Percentiles rank a stretch among this genome's conserved stretches.
Conservation (phyloP, 2,888 invertebrate genomes). For the Agrochola macilenta region DNA sequence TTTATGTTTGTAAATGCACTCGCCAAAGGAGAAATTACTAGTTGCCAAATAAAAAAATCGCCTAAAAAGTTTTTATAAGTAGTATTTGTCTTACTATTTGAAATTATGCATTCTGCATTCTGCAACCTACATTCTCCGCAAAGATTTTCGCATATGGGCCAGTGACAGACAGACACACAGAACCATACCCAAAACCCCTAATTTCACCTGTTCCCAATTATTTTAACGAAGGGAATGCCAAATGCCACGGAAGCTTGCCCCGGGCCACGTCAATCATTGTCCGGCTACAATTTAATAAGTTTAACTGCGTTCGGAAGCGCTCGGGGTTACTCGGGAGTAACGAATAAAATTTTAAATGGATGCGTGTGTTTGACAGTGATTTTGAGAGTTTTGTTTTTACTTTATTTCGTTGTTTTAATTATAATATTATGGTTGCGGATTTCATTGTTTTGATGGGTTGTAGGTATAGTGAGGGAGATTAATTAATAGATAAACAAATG, state of each 20-base stretch:
- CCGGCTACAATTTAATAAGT: conserved; percentile 43
- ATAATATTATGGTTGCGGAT: not conserved
- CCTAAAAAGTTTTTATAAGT: too few relatives aligned
- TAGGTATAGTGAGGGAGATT: too few relatives aligned
- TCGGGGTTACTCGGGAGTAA: conserved; percentile 9
- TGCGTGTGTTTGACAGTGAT: conserved; percentile 41
- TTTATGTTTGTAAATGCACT: too few relatives aligned
- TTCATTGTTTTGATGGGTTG: conserved; percentile 5
- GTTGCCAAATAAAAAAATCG: too few relatives aligned
- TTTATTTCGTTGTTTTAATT: conserved; percentile 23
- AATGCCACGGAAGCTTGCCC: conserved; percentile 30
- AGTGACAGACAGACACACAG: not conserved
- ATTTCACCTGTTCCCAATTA: conserved; percentile 11
- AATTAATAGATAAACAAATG: too few relatives aligned
- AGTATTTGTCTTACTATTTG: not conserved
- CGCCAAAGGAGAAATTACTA: too few relatives aligned
- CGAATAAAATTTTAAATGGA: conserved; percentile 50
- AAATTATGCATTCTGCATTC: too few relatives aligned
- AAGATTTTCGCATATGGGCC: not conserved
- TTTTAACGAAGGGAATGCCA: conserved; percentile 29
- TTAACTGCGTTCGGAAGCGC: conserved; percentile 33
- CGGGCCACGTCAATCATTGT: conserved; percentile 52
- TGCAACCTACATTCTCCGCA: not conserved
- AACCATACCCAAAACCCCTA: not conserved
- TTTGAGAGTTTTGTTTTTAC: conserved; percentile 18